Conservation (phyloP, 2,797 vertebrate species). For the Antrozous pallidus region DNA sequence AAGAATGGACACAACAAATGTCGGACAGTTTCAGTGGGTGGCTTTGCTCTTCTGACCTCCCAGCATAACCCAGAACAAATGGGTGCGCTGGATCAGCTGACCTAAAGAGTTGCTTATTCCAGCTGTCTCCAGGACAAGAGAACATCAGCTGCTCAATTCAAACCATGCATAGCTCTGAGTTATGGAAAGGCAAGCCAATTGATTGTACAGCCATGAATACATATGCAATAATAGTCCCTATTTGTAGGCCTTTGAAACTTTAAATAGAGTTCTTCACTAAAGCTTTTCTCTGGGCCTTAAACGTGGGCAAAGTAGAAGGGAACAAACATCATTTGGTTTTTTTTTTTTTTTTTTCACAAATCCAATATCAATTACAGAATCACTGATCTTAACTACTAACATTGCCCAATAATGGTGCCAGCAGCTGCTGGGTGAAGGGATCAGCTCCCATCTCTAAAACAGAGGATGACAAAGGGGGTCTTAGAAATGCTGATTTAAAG, state of each 20-base stretch:
- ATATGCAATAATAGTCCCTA: not conserved
- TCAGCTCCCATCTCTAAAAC: not conserved
- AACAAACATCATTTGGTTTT: not conserved
- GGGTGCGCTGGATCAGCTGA: not conserved
- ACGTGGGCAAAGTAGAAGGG: not conserved
- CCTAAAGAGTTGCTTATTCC: not conserved
- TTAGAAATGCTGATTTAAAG: not conserved
- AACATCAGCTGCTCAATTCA: not conserved
- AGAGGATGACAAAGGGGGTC: not conserved
- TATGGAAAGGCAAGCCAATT: not conserved
- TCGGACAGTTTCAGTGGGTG: not conserved
- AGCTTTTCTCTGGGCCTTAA: not conserved
- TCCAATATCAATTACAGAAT: not conserved
- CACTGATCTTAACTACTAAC: slow-evolving; percentile 10
- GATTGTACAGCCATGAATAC: not conserved
- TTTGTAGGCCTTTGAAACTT: not conserved
- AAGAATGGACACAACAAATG: not conserved
- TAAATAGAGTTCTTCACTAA: not conserved
- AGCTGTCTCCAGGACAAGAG: not conserved
- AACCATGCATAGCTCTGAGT: not conserved
- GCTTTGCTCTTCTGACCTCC: not conserved
- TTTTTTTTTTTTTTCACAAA: too few relatives aligned
- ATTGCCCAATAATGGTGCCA: not conserved
- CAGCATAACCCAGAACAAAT: not conserved
- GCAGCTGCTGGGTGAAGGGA: not conserved